Evolutionary conservation across 2,113 vertebrate species (phyloP).

Genomic region (Anhinga rufa): DNA sequence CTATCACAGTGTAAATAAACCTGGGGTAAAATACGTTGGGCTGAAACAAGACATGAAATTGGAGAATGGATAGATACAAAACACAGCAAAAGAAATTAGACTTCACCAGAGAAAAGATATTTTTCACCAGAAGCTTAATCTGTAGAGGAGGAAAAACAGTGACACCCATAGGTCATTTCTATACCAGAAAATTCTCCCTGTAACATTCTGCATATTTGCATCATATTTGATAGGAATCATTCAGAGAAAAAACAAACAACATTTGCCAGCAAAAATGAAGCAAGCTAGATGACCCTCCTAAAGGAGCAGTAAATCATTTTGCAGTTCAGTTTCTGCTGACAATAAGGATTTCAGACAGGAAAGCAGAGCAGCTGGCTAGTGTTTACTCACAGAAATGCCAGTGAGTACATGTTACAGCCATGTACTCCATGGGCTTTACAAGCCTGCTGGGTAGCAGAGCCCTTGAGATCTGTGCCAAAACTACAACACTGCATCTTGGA

Average conservation of each 20-base stretch:
- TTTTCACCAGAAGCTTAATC: not conserved
- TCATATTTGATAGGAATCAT: not conserved
- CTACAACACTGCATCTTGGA: not conserved
- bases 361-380: conserved; percentile 25
- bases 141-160: conserved; percentile 30
- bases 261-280: not conserved
- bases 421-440: not conserved
- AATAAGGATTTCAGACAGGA: not conserved
- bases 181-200: not conserved
- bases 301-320: not conserved
- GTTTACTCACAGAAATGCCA: conserved; percentile 13
- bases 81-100: not conserved
- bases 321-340: conserved; percentile 11
- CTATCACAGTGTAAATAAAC: not conserved
- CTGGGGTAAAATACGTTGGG: not conserved
- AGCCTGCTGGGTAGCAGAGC: not conserved
- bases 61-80: not conserved
- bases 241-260: not conserved
- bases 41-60: not conserved
- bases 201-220: not conserved
- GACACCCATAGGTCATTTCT: conserved; percentile 44
- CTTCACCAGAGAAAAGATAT: not conserved
- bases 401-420: not conserved
- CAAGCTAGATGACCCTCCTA: not conserved
- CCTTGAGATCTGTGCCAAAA: conserved; percentile 9